Evolutionary conservation across 2,113 vertebrate species (phyloP), one percentile per base, ranked within the genome.

Genomic region (Poeciliopsis retropinna): DNA sequence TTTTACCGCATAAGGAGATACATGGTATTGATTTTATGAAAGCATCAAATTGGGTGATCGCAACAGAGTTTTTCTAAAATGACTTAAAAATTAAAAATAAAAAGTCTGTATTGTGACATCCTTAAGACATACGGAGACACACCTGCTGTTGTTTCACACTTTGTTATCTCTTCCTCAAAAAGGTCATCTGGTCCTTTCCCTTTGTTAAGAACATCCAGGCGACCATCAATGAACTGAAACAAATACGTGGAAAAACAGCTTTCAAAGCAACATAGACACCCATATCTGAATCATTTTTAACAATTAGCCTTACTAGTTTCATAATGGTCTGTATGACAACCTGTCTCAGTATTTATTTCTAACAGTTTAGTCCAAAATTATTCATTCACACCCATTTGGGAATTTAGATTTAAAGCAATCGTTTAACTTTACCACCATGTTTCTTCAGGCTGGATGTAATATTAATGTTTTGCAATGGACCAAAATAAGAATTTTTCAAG

Each of bases 101-200:
- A 37, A 37, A 37, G 0, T 37, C 34, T 37, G 34, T 11, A 10
- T 4, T 17, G 44, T 19, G 44, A 47, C 17, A 47, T 25, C 51
- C 22, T 11, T 10, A 4, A 64, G 27, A 61, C 8, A 63, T 1
- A 73, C 10, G 64, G 3, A 73, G 5, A 84, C 91, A 88, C 75
- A 97, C 96, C 95, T 84, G 93, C 91, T 63, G 92, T 87, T 6
- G 80, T 66, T 31, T 90, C 91, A 37, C 91, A 93, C 74, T 91
- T 89, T 3, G 90, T 85, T 44, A 97, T 95, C 72, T 96, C 96
- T 61, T 97, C 94, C 78, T 98, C 96, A 63, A 97, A 97, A n/a
- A 95, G 84, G 32, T 97, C 96, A 1, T 94, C 94, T 73, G 95
- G 95, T 44, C 94, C 94, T 27, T 89, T 91, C 2, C 93, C 95